A percentile compares a stretch with the other conserved stretches of the same genome.
Conservation (phyloP, 2,113 vertebrate genomes). For the Cacatua alba region DNA sequence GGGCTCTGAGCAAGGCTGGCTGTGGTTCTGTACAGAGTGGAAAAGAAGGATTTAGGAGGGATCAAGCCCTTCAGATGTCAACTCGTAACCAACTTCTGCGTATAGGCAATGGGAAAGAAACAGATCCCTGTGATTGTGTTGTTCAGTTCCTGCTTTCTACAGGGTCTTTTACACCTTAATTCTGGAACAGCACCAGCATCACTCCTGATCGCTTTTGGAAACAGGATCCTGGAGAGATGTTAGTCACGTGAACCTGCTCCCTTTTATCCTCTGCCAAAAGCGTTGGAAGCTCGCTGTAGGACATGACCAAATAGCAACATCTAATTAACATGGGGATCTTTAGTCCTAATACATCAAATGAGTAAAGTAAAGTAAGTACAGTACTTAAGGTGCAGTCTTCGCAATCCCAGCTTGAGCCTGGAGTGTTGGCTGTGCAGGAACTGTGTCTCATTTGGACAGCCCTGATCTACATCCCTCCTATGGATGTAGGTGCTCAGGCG, state of each 20-base stretch:
- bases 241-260: neutral
- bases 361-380: neutral
- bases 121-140: neutral
- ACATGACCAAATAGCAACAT: neutral
- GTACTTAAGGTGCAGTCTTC: neutral
- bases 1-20: neutral
- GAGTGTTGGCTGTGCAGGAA: neutral
- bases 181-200: neutral
- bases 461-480: neutral
- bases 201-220: neutral
- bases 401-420: neutral
- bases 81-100: fast-evolving
- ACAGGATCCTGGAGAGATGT: neutral
- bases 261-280: neutral
- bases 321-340: neutral
- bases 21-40: neutral
- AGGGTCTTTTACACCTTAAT: neutral
- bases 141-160: neutral
- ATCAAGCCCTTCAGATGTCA: neutral
- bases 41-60: neutral
- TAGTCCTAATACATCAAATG: neutral
- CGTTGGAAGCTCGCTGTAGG: neutral
- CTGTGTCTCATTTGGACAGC: neutral
- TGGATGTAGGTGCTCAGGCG: neutral
- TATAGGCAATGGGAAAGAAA: neutral